These are phyloP conservation scores for Cranoglanis bouderius DNA, from an alignment of 2,113 vertebrate genomes.

Conservation along the genomic window DNA sequence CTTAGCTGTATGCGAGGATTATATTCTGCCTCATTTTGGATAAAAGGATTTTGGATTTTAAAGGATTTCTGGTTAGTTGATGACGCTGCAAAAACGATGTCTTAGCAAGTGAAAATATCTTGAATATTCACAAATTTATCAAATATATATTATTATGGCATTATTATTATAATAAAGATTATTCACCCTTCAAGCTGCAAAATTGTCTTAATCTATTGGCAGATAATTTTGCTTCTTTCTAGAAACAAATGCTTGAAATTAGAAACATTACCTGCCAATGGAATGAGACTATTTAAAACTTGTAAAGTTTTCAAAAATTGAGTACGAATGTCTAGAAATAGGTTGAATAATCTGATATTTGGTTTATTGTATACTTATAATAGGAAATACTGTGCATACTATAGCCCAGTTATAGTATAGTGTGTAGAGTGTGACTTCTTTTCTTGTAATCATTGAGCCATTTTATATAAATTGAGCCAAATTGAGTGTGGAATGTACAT, in stretches of 20 bases:
- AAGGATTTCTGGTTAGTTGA: constrained; percentile 5
- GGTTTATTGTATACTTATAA: not conserved
- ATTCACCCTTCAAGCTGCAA: not conserved
- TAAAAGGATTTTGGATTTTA: constrained; percentile 1
- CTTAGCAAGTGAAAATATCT: not conserved
- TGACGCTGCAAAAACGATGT: not conserved
- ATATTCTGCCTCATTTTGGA: not conserved
- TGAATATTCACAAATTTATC: not conserved
- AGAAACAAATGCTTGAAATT: not conserved
- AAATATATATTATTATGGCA: not conserved
- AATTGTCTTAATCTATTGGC: not conserved
- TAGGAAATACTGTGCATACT: not conserved
- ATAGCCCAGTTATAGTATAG: not conserved
- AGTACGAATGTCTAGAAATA: not conserved
- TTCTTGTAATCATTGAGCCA: not conserved
- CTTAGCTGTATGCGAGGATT: not conserved
- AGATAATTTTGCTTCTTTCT: not conserved
- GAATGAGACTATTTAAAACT: not conserved
- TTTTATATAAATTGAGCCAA: not conserved
- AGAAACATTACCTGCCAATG: too few species aligned
- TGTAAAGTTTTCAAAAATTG: too few species aligned
- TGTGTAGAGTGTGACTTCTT: not conserved
- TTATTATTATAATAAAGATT: not conserved
- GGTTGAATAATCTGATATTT: not conserved
- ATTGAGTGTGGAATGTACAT: not conserved